Conservation (phyloP, 2,888 invertebrate species). For the Eupithecia centaureata region DNA sequence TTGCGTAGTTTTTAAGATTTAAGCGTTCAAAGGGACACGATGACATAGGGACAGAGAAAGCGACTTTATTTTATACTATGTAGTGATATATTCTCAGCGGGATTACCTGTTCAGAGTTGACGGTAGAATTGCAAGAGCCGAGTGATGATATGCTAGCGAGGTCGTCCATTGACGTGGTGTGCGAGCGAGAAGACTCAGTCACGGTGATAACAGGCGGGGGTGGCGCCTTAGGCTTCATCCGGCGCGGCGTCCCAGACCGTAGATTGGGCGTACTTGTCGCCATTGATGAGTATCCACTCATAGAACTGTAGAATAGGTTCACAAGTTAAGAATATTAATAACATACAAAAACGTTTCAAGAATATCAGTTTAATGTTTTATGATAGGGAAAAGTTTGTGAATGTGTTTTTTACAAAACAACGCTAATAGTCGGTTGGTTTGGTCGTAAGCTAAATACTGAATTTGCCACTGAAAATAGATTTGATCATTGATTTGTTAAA, state of each 20-base stretch:
- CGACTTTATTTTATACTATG: too few species aligned
- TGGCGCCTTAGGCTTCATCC: constrained; percentile 88
- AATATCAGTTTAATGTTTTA: background rate
- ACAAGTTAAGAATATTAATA: background rate
- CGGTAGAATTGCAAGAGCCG: constrained; percentile 71
- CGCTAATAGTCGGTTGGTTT: too few species aligned
- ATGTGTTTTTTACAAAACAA: background rate
- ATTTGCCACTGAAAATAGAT: too few species aligned
- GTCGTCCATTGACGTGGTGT: constrained; percentile 72
- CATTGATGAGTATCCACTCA: constrained; percentile 66
- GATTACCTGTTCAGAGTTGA: constrained; percentile 30
- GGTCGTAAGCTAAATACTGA: too few species aligned
- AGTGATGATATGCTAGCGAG: constrained; percentile 76
- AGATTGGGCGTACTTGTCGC: constrained; percentile 76
- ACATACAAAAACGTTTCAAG: background rate
- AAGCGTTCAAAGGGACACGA: too few species aligned
- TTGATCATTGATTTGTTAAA: too few species aligned
- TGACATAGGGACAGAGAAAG: too few species aligned
- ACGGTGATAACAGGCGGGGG: constrained; percentile 78
- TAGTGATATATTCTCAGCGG: background rate
- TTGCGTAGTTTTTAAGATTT: too few species aligned
- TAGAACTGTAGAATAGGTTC: constrained; percentile 53
- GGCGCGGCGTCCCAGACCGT: constrained; percentile 72
- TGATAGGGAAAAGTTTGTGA: background rate
- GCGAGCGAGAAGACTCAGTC: constrained; percentile 48